Conservation (phyloP, 53 echinoderm and acorn worm species). For the Arbacia lixula region DNA sequence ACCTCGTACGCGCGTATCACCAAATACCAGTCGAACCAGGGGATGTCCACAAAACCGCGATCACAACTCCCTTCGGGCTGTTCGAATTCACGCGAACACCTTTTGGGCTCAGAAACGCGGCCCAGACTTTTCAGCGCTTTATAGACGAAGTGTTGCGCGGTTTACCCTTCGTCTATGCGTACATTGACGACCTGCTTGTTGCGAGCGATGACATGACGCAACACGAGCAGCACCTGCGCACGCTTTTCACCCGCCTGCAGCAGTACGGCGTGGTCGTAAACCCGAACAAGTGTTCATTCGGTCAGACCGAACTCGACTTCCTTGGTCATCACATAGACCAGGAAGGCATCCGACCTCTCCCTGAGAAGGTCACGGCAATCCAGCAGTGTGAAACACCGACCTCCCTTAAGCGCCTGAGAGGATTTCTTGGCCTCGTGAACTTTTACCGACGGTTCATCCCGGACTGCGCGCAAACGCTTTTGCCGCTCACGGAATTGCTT, state of each 20-base stretch:
- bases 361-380: conserved; percentile 53
- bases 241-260: conserved; percentile 36
- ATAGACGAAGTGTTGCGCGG: conserved; percentile 55
- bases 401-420: conserved; percentile 31
- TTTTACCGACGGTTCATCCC: too few species aligned
- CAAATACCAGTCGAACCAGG: conserved; percentile 49
- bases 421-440: too few species aligned
- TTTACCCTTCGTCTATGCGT: conserved; percentile 36
- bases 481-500: too few species aligned
- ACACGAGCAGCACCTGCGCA: conserved; percentile 46
- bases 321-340: too few species aligned
- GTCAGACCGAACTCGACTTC: conserved; percentile 1
- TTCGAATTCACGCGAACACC: conserved; percentile 70
- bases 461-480: too few species aligned
- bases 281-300: conserved; percentile 47
- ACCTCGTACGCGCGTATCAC: conserved; percentile 43
- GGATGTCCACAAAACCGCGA: too few species aligned
- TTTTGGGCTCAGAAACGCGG: conserved; percentile 65
- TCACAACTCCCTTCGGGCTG: conserved; percentile 64
- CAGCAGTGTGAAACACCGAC: conserved; percentile 47
- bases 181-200: conserved; percentile 59
- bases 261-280: conserved; percentile 60
- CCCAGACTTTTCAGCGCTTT: conserved; percentile 62
- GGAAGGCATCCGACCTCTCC: too few species aligned
- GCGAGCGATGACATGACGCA: conserved; percentile 16